Conservation (phyloP, 2,888 invertebrate species). For the Tanytarsus gracilentus region DNA sequence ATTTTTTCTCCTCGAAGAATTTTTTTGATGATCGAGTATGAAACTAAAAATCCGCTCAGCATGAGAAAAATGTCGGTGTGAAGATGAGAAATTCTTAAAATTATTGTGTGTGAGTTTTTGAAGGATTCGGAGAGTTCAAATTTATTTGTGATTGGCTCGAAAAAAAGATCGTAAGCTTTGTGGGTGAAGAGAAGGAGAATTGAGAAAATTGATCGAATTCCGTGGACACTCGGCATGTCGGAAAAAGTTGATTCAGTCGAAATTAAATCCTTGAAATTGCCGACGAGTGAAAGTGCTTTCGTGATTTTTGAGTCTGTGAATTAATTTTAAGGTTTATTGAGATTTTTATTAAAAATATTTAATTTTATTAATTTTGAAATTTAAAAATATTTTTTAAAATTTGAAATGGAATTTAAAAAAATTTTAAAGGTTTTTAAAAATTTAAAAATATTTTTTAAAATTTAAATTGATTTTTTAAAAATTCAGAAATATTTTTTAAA, state of each 20-base stretch:
- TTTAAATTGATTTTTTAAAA: too few species aligned
- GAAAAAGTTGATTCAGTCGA: conserved; percentile 48
- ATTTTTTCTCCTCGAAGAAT: conserved; percentile 48
- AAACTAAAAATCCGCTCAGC: conserved; percentile 57
- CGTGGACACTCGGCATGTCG: conserved; percentile 57
- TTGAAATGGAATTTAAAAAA: too few species aligned
- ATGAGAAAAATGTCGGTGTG: conserved; percentile 65
- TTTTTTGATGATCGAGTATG: conserved; percentile 53
- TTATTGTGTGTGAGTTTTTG: conserved; percentile 55
- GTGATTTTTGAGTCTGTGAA: conserved; percentile 55
- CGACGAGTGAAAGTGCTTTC: conserved; percentile 53
- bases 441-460: too few species aligned
- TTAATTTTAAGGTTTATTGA: conserved; percentile 61
- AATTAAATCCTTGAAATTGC: conserved; percentile 49
- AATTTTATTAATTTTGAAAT: too few species aligned
- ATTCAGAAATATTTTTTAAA: too few species aligned
- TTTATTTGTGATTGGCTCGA: conserved; percentile 56
- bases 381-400: too few species aligned
- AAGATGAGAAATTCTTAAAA: conserved; percentile 58
- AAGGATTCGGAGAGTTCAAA: conserved; percentile 55
- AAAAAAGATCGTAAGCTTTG: conserved; percentile 61
- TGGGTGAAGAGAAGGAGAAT: conserved; percentile 54
- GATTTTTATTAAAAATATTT: too few species aligned
- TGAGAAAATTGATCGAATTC: conserved; percentile 57
- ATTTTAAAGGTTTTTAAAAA: too few species aligned